Evolutionary conservation across 2,888 invertebrate genomes (phyloP).

Genomic region (Patella ulyssiponensis): DNA sequence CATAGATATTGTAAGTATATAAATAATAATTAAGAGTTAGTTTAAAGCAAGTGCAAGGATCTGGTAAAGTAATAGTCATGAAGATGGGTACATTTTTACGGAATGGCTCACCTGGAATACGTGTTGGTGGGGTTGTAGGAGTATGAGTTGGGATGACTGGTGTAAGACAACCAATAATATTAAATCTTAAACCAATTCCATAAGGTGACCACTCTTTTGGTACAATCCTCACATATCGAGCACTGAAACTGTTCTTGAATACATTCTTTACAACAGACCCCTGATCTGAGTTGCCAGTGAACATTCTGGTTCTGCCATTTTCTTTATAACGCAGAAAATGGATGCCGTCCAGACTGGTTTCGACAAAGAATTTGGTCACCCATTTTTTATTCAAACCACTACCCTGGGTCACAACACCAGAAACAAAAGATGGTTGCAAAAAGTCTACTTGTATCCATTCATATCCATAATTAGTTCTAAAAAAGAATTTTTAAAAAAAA

Average conservation of each 20-base stretch:
- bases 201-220: slow-evolving; percentile 11
- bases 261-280: neutral
- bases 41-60: too few relatives aligned
- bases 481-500: too few relatives aligned
- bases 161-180: slow-evolving; percentile 14
- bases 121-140: slow-evolving; percentile 19
- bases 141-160: neutral
- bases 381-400: slow-evolving; percentile 35
- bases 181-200: slow-evolving; percentile 18
- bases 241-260: neutral
- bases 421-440: slow-evolving; percentile 45
- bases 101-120: slow-evolving; percentile 38
- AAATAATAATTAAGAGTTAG: too few relatives aligned
- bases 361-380: slow-evolving; percentile 13
- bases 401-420: slow-evolving; percentile 59
- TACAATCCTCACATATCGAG: slow-evolving; percentile 19
- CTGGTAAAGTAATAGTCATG: too few relatives aligned
- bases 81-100: too few relatives aligned
- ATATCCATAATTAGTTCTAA: slow-evolving; percentile 30
- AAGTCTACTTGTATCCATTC: slow-evolving; percentile 62
- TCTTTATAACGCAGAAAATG: neutral
- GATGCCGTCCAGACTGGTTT: slow-evolving; percentile 14
- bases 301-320: neutral
- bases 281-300: slow-evolving; percentile 12
- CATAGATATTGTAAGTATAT: too few relatives aligned